Conservation (phyloP, 2,888 invertebrate genomes). For the Agrochola lychnidis region DNA sequence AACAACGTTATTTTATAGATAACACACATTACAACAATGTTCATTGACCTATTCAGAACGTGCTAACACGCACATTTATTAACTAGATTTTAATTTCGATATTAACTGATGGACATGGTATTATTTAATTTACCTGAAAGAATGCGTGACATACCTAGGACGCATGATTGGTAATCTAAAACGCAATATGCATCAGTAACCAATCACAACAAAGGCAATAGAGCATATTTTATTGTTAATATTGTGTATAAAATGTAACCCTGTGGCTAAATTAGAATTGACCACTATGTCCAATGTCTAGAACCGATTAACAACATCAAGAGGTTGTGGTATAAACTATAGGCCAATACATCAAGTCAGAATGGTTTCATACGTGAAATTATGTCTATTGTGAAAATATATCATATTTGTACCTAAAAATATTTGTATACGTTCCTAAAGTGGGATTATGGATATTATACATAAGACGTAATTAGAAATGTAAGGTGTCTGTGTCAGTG, state of each 20-base stretch:
- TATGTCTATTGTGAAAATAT: slow-evolving; percentile 74
- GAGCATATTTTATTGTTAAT: slow-evolving; percentile 1
- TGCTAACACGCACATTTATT: slow-evolving; percentile 65
- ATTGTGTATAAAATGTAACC: slow-evolving; percentile 24
- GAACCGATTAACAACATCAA: slow-evolving; percentile 45
- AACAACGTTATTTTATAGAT: slow-evolving; percentile 78
- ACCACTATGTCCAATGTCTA: slow-evolving; percentile 25
- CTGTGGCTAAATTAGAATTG: slow-evolving; percentile 24
- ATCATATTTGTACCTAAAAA: slow-evolving; percentile 73
- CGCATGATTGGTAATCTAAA: slow-evolving; percentile 31
- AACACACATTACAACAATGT: slow-evolving; percentile 81
- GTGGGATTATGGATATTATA: slow-evolving; percentile 43
- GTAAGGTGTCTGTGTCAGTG: slow-evolving; percentile 57
- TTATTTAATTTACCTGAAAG: slow-evolving; percentile 26
- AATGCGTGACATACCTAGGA: slow-evolving; percentile 55
- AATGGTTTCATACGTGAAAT: slow-evolving; percentile 36
- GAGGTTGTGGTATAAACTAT: slow-evolving; percentile 51
- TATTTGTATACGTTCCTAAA: slow-evolving; percentile 68
- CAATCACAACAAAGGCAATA: slow-evolving; percentile 25
- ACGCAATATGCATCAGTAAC: slow-evolving; percentile 20
- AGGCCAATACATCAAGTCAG: slow-evolving; percentile 63
- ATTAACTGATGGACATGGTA: slow-evolving; percentile 49
- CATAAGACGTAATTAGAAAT: slow-evolving; percentile 61
- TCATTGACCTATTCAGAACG: slow-evolving; percentile 66
- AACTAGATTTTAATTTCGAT: slow-evolving; percentile 51